Evolutionary conservation across 2,888 invertebrate genomes (phyloP).

Genomic region (Tachina grossa): DNA sequence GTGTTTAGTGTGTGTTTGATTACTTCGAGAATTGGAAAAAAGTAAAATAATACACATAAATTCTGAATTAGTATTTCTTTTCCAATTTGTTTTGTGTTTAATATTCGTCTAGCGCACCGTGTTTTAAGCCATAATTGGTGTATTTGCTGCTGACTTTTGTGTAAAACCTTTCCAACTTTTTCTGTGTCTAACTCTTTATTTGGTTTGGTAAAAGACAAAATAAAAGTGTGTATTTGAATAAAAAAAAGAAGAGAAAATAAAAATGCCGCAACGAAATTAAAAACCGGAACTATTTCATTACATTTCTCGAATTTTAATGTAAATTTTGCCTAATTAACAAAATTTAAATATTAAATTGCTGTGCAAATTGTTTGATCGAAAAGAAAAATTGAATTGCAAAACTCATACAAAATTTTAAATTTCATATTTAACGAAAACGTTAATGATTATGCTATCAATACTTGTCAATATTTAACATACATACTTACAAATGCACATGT

Average conservation of each 20-base stretch:
- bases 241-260: slow-evolving; percentile 8
- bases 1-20: slow-evolving; percentile 35
- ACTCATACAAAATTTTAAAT: slow-evolving; percentile 28
- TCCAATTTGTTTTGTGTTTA: slow-evolving; percentile 41
- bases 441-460: neutral
- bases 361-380: neutral
- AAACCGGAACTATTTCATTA: slow-evolving; percentile 58
- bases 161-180: slow-evolving; percentile 39
- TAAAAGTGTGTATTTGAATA: slow-evolving; percentile 38
- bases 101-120: slow-evolving; percentile 1
- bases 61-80: slow-evolving; percentile 28
- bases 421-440: neutral
- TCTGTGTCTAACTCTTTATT: slow-evolving; percentile 52
- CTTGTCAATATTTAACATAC: no score
- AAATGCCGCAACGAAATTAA: slow-evolving; percentile 40
- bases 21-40: slow-evolving; percentile 1
- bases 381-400: slow-evolving; percentile 23
- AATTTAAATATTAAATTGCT: slow-evolving; percentile 56
- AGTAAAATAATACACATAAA: slow-evolving; percentile 26
- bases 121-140: slow-evolving; percentile 44
- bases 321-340: slow-evolving; percentile 55
- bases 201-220: slow-evolving; percentile 43
- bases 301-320: slow-evolving; percentile 33
- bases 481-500: no score
- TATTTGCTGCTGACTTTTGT: slow-evolving; percentile 8